Base-by-base conservation (phyloP, 2,113 vertebrate genomes). In the Esox niger region DNA sequence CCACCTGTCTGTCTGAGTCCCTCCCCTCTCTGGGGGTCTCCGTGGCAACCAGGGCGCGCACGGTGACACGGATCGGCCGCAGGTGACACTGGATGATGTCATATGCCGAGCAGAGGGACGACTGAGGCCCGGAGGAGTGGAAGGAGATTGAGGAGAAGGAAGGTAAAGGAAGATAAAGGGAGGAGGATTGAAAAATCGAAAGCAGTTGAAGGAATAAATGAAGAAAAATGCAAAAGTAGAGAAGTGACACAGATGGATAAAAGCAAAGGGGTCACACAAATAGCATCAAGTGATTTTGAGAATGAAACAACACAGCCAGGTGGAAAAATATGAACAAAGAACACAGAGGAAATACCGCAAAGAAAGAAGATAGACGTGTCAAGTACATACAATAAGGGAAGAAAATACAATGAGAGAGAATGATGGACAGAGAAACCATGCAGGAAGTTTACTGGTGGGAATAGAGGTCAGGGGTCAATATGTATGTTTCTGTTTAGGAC, bases 1-100 rank as follows among this genome's bases (percentile, higher is more conserved):
- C 66, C 46, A n/a, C 0, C 71, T 55, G 64, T 46, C 46, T 58
- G 20, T 59, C 52, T 31, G 65, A 68, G 35, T 64, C 54, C 33
- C 49, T 35, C 38, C 54, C 30, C 62, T 31, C 23, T 63, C 64
- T 13, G 32, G 25, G 56, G 86, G 68, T 26, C 47, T 94, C 94
- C 89, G 91, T 79, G 88, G 89, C 79, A 70, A 88, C 78, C 91
- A 98, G 92, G 76, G 91, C 83, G 79, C 88, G 90, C 85, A 97
- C 93, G 69, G 94, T 92, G 88, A 87, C 85, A 85, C 88, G 84
- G 82, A 95, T 86, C 58, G 93, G 94, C 88, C 84, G 93, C 84
- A 97, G 93, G 80, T 95, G 94, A 86, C 92, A 93, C 86, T 95
- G 95, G 89, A 93, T 93, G 92, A 98, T 93, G 93, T 98, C 96